phyloP scores from a whole-genome alignment of 2,113 vertebrate genomes.

The Odocoileus hemionus region DNA sequence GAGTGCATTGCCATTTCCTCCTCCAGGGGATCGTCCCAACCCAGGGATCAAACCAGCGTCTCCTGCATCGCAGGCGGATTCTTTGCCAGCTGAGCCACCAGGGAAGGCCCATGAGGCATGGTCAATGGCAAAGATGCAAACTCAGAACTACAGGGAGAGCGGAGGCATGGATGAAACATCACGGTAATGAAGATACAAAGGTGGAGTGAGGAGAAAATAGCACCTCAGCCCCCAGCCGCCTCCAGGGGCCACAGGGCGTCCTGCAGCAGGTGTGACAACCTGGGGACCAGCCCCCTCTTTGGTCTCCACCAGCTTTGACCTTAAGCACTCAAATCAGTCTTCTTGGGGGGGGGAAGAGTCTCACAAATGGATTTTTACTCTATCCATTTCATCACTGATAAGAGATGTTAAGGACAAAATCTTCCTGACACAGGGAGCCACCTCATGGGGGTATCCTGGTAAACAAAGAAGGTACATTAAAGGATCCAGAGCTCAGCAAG shows the following conservation, averaged over 20 bases:
- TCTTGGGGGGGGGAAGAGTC: not conserved
- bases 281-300: not conserved
- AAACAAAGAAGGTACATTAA: not conserved
- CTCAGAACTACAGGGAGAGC: not conserved
- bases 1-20: not conserved
- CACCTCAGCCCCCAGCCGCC: rapidly evolving
- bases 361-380: not conserved
- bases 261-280: not conserved
- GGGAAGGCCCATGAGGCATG: not conserved
- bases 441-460: not conserved
- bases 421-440: not conserved
- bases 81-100: not conserved
- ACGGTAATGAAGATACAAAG: not conserved
- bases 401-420: not conserved
- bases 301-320: not conserved
- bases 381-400: not conserved
- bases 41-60: not conserved
- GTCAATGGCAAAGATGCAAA: not conserved
- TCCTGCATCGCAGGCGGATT: not conserved
- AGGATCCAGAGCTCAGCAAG: not conserved
- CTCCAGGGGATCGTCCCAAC: not conserved
- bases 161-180: rapidly evolving
- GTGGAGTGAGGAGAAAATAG: not conserved
- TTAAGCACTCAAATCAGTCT: not conserved
- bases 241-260: rapidly evolving